phyloP scores from a whole-genome alignment of 2,797 vertebrate species.

The Aphelocoma californica region DNA sequence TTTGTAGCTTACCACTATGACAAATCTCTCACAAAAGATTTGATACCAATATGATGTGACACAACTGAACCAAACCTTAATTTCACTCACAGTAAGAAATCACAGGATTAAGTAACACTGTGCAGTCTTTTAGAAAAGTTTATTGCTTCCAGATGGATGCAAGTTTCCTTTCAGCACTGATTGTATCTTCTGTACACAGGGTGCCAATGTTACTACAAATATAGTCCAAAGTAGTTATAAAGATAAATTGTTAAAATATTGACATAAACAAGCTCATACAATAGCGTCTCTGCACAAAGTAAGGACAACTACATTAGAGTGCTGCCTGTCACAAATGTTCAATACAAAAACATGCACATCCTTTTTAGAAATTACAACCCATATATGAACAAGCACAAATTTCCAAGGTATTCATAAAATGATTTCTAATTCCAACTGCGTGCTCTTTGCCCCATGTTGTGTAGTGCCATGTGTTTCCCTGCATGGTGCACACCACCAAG shows the following conservation, averaged over 20 bases:
- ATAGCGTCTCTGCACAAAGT: not conserved
- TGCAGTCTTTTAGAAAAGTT: conserved; percentile 88
- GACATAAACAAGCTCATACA: conserved; percentile 29
- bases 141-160: conserved; percentile 88
- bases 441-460: conserved; percentile 81
- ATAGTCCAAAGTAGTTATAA: conserved; percentile 73
- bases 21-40: conserved; percentile 71
- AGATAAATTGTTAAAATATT: conserved; percentile 63
- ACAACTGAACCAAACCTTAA: conserved; percentile 84
- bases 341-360: not conserved
- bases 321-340: not conserved
- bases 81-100: conserved; percentile 87
- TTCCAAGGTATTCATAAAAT: conserved; percentile 56
- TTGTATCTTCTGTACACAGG: conserved; percentile 77
- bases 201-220: conserved; percentile 75
- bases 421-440: conserved; percentile 58
- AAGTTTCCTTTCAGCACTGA: conserved; percentile 82
- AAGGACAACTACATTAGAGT: not conserved
- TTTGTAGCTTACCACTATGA: conserved; percentile 15
- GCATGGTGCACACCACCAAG: conserved; percentile 74
- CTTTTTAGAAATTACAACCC: not conserved
- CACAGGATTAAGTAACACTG: conserved; percentile 87
- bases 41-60: conserved; percentile 82
- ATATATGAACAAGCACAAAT: conserved; percentile 10
- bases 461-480: conserved; percentile 83